phyloP scores from a whole-genome alignment of 2,888 invertebrate genomes.

The Meta bourneti region DNA sequence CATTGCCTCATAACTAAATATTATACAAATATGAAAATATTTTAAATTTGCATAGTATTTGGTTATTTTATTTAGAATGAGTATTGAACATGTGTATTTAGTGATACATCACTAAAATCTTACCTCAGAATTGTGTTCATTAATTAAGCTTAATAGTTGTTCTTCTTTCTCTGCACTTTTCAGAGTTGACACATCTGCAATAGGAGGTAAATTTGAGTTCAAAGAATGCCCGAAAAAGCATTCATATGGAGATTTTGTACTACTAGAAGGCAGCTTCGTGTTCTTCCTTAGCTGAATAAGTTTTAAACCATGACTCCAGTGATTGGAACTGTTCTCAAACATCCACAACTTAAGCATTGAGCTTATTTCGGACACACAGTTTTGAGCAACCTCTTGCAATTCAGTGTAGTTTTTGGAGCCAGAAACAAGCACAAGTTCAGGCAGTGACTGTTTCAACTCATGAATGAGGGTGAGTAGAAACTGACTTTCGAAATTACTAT shows the following conservation, averaged over 20 bases:
- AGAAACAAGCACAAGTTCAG: conserved; percentile 57
- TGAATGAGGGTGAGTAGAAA: conserved; percentile 48
- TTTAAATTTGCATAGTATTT: too few species aligned
- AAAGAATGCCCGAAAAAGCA: conserved; percentile 66
- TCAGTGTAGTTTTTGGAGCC: conserved; percentile 53
- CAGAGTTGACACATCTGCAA: conserved; percentile 13
- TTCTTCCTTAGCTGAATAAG: conserved; percentile 66
- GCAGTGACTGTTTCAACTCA: conserved; percentile 56
- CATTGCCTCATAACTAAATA: too few species aligned
- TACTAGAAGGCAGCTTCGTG: conserved; percentile 34
- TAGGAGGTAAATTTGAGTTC: conserved; percentile 14
- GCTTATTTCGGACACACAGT: conserved; percentile 61
- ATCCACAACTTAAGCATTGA: conserved; percentile 64
- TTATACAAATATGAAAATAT: too few species aligned
- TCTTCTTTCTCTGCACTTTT: conserved; percentile 60
- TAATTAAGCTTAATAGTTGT: conserved; percentile 50
- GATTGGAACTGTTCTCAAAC: conserved; percentile 48
- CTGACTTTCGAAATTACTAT: conserved; percentile 58
- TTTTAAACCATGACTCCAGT: conserved; percentile 70
- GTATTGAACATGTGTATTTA: too few species aligned
- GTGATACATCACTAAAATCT: not conserved
- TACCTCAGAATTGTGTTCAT: conserved; percentile 53
- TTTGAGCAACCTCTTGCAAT: conserved; percentile 66
- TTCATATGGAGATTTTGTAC: conserved; percentile 63
- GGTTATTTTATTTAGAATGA: too few species aligned